A percentile compares a stretch with the other conserved stretches of the same genome.
phyloP scores from a whole-genome alignment of 2,113 vertebrate species.

The Turnix velox region DNA sequence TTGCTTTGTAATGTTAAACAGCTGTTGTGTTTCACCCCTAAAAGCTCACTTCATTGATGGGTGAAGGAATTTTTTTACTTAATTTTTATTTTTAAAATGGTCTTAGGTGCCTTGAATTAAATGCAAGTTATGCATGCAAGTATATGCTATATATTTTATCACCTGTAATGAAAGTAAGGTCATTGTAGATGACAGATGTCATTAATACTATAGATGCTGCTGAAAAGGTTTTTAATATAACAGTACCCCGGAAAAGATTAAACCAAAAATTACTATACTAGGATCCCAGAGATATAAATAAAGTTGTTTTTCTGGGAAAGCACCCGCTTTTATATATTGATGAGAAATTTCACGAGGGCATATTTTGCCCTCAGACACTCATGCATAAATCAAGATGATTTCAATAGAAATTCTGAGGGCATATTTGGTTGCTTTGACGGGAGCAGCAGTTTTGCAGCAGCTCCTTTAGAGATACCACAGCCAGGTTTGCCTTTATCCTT shows the following conservation, averaged over 20 bases:
- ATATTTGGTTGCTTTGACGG: background rate
- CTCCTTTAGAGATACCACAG: background rate
- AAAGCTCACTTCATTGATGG: background rate
- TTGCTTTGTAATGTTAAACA: conserved; percentile 49
- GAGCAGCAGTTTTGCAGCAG: background rate
- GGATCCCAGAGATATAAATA: background rate
- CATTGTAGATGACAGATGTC: background rate
- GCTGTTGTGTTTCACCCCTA: conserved; percentile 35
- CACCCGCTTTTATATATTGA: background rate
- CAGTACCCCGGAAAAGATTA: background rate
- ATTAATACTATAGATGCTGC: background rate
- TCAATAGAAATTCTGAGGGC: background rate
- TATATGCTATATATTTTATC: background rate
- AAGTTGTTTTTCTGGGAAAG: background rate
- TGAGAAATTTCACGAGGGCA: background rate
- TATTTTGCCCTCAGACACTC: background rate
- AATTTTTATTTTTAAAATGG: background rate
- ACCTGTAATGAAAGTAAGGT: background rate
- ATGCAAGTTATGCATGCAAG: background rate
- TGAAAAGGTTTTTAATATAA: conserved; percentile 18
- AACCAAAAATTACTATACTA: background rate
- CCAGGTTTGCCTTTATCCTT: background rate
- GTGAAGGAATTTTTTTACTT: background rate
- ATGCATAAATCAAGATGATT: background rate
- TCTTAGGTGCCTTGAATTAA: background rate